Base-by-base conservation (phyloP, 64 coral and sea anemone species). In the Actinia equina region DNA sequence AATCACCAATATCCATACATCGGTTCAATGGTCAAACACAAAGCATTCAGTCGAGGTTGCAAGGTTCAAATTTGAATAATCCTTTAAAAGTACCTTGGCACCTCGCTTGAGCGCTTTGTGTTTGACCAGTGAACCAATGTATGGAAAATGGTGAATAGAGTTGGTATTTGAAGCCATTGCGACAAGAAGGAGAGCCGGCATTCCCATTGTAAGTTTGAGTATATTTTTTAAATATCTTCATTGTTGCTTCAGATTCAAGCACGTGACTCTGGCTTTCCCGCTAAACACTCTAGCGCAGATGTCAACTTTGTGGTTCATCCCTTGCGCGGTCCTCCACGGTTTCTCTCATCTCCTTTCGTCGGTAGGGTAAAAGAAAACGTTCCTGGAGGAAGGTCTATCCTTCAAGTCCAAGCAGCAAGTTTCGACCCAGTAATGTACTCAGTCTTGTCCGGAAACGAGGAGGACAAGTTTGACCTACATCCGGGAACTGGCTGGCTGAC, bases 221-320 rank as follows among this genome's bases (percentile, higher is more conserved):
- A n/a, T n/a, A n/a, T 30, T 2, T 74, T 74, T 3, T 12, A 13
- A 22, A 65, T 65, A 22, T 65, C 1, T 65, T 65, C 18, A 22
- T 81, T 44, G 6, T 46, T 53, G 46, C 44, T 88, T 10, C 42
- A 76, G 46, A 78, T 95, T 30, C 44, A 86, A 42, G 97, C 97
- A 86, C 93, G 86, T 84, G 97, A 99, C 81, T 67, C 85, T 13
- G 97, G 93, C 5, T 67, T 44, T 22, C 93, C 90, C 14, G 65
- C 63, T 2, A 83, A 71, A 77, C 91, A 92, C 44, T 25, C 90
- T 20, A 87, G 88, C 9, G 88, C 55, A 26, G 79, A 85, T 1
- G 79, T 99, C 17, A 79, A 46, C 8, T 55, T 99, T 19, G 44
- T 44, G 2, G 63, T 95, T 55, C 60, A 89, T 1, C 88, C 91